Conservation (phyloP, 2,888 invertebrate genomes). For the Pedicia rivosa region DNA sequence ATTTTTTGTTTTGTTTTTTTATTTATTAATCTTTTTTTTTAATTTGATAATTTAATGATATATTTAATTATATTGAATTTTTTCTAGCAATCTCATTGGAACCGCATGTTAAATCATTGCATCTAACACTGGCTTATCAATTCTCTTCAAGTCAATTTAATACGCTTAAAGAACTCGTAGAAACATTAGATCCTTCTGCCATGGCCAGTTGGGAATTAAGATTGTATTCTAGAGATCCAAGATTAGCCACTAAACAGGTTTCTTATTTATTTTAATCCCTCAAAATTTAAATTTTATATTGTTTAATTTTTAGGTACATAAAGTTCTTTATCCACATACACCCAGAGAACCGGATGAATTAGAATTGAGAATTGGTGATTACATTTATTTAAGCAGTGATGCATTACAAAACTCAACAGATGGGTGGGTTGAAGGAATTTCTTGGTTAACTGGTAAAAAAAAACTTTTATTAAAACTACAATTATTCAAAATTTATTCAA, state of each 20-base stretch:
- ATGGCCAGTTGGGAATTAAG: constrained; percentile 69
- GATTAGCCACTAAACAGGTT: constrained; percentile 54
- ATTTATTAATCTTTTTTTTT: constrained; percentile 6
- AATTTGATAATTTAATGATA: constrained; percentile 3
- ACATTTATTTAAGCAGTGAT: constrained; percentile 63
- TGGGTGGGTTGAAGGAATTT: constrained; percentile 77
- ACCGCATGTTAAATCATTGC: constrained; percentile 70
- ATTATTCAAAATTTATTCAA: constrained; percentile 6
- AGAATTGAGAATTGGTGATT: constrained; percentile 72
- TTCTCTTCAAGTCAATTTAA: constrained; percentile 59
- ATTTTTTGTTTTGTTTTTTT: constrained; percentile 3
- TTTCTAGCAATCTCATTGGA: constrained; percentile 51
- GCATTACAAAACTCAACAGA: constrained; percentile 58
- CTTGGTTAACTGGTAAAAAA: constrained; percentile 56
- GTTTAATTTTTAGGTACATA: constrained; percentile 40
- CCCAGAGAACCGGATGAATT: constrained; percentile 70
- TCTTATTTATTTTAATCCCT: neutral
- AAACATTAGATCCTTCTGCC: constrained; percentile 48
- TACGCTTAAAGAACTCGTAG: constrained; percentile 53
- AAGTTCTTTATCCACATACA: constrained; percentile 61
- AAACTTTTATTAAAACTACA: neutral
- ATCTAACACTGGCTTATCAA: constrained; percentile 79
- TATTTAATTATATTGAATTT: constrained; percentile 9
- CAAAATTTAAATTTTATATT: neutral
- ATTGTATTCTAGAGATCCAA: constrained; percentile 70